Base-by-base conservation (phyloP, 2,888 invertebrate genomes). In the Agrochola lychnidis region DNA sequence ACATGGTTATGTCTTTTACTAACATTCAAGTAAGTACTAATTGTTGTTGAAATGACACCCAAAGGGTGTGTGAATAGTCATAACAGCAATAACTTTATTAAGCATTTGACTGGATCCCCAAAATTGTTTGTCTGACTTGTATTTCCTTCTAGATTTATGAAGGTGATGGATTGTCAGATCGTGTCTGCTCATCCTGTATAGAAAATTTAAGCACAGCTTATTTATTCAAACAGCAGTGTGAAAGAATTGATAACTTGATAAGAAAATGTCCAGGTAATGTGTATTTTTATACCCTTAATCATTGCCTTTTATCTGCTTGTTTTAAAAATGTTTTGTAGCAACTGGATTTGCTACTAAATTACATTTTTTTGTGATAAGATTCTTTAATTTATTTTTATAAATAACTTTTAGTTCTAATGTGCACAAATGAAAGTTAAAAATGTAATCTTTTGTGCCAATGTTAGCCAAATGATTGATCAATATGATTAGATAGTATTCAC, bases 1-100 rank as follows among this genome's bases (percentile, higher is more conserved):
- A 96, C 73, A 96, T 96, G 96, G 96, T 96, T 76, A 96, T 96
- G 96, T 93, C 96, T 59, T 96, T 96, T 90, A 93, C 95, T 40
- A 93, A 92, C 81, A 91, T 96, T 78, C 92, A 94, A 87, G 96
- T 96, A 90, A 91, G 93, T 90, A 64, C 1, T n/a, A 30, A 40
- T 56, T 56, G 30, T 56, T 59, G 7, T 30, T 42, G 22, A 5
- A 59, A 61, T 12, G 4, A 25, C 7, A n/a, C 12, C 40, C 3
- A 51, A 42, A 22, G n/a, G 2, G 0, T 48, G 7, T 36, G n/a
- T n/a, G 12, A 22, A 40, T 9, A n/a, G 16, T 57, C n/a, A 16
- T 42, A 42, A n/a, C n/a, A 16, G 2, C 59, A 59, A n/a, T 57
- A 68, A 19, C 57, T 30, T 2, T 30, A 73, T 30, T 9, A 61